Percentiles rank a stretch among this genome's conserved stretches.
phyloP scores from a whole-genome alignment of 2,797 vertebrate species.

The Brachyrhaphis roseni region DNA sequence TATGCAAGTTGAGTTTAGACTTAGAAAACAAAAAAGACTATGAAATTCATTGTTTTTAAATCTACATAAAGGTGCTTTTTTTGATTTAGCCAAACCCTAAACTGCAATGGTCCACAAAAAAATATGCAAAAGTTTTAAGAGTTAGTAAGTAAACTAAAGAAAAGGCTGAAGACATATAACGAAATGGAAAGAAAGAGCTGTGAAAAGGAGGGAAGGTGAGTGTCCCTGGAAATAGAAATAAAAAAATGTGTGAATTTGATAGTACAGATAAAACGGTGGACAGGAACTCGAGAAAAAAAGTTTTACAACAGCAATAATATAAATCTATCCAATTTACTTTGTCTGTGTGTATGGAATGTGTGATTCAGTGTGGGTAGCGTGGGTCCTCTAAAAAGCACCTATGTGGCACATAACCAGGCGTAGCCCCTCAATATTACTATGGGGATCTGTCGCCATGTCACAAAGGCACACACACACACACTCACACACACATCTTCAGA shows the following conservation, averaged over 20 bases:
- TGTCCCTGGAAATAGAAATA: neutral
- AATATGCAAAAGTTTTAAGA: neutral
- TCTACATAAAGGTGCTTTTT: neutral
- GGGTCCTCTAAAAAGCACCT: constrained; percentile 67
- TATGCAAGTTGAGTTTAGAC: neutral
- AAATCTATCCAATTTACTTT: constrained; percentile 70
- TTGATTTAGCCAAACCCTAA: neutral
- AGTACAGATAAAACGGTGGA: constrained; percentile 18
- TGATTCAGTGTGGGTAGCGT: constrained; percentile 28
- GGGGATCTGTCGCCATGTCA: constrained; percentile 41
- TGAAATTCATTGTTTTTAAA: neutral
- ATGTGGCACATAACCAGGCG: constrained; percentile 69
- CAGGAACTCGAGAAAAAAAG: constrained; percentile 47
- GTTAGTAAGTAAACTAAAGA: neutral
- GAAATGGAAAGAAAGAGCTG: neutral
- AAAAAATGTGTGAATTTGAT: constrained; percentile 14
- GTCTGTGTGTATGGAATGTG: constrained; percentile 32
- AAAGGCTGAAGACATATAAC: neutral
- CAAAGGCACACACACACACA: constrained; percentile 22
- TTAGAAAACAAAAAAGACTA: neutral
- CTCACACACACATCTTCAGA: constrained; percentile 8
- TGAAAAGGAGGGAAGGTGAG: neutral
- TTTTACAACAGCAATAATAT: constrained; percentile 68
- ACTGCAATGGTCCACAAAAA: neutral
- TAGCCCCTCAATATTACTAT: constrained; percentile 55